phyloP scores from a whole-genome alignment of 1,140 invertebrate species.

The Rhynchophorus ferrugineus region DNA sequence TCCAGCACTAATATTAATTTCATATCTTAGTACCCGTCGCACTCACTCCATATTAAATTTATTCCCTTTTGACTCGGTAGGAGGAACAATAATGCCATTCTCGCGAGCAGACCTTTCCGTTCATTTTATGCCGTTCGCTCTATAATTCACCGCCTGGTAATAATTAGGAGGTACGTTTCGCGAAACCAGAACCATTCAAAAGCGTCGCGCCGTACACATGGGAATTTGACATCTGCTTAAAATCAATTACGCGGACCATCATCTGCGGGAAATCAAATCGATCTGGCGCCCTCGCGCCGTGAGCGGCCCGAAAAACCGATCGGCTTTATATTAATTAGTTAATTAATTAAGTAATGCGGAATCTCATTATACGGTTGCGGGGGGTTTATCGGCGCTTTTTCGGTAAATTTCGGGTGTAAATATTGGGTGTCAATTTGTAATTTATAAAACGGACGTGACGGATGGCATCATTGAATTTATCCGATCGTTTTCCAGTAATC shows the following conservation, averaged over 20 bases:
- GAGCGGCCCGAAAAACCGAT: too few species aligned
- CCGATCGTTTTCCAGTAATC: too few species aligned
- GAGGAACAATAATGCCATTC: neutral
- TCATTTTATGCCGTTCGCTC: neutral
- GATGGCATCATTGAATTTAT: too few species aligned
- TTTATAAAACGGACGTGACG: too few species aligned
- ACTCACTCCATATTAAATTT: slow-evolving; percentile 5
- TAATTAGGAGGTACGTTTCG: neutral
- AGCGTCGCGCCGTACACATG: neutral
- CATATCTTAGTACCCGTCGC: neutral
- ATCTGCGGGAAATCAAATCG: neutral
- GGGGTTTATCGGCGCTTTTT: too few species aligned
- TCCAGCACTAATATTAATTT: neutral
- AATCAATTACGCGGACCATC: slow-evolving; percentile 1
- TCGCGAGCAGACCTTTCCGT: neutral
- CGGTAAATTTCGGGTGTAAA: too few species aligned
- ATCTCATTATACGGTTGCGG: too few species aligned
- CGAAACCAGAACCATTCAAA: slow-evolving; percentile 7
- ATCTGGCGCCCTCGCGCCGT: too few species aligned
- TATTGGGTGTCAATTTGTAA: too few species aligned
- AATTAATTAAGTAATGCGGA: too few species aligned
- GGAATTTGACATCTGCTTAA: slow-evolving; percentile 4
- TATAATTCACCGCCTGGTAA: neutral
- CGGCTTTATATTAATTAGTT: too few species aligned
- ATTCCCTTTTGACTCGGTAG: slow-evolving; percentile 2